Percentiles rank a stretch among this genome's conserved stretches.
Conservation (phyloP, 2,888 invertebrate species). For the Trachelus iudaicus region DNA sequence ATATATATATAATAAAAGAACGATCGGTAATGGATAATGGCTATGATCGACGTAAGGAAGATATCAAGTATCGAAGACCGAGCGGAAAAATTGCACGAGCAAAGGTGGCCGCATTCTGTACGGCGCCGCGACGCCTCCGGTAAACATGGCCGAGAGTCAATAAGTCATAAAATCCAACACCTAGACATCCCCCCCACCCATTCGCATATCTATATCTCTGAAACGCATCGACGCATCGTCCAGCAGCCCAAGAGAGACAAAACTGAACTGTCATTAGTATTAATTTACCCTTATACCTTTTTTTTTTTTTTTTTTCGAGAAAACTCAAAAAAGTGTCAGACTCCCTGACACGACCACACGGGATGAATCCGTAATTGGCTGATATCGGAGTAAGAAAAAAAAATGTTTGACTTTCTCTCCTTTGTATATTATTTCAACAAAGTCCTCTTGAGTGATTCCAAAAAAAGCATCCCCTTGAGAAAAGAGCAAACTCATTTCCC, state of each 20-base stretch:
- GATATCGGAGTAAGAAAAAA: constrained; percentile 37
- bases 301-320: neutral
- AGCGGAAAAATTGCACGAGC: neutral
- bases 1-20: neutral
- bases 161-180: constrained; percentile 60
- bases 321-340: neutral
- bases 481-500: constrained; percentile 47
- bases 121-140: constrained; percentile 55
- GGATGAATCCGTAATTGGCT: constrained; percentile 44
- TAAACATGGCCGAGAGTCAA: constrained; percentile 58
- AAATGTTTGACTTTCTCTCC: constrained; percentile 45
- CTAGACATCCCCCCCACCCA: constrained; percentile 21
- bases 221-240: constrained; percentile 23
- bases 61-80: neutral
- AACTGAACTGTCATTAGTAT: constrained; percentile 32
- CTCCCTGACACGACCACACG: constrained; percentile 32
- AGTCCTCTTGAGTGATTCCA: constrained; percentile 33
- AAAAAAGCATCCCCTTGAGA: constrained; percentile 25
- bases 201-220: constrained; percentile 29
- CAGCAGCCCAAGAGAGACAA: constrained; percentile 13
- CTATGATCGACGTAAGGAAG: neutral
- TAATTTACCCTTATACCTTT: constrained; percentile 18
- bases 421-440: constrained; percentile 45
- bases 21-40: neutral
- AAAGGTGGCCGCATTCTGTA: constrained; percentile 52